A percentile compares a stretch with the other conserved stretches of the same genome.
Conservation (phyloP, 35 echinoderm and acorn worm species). For the Chiridota heheva region DNA sequence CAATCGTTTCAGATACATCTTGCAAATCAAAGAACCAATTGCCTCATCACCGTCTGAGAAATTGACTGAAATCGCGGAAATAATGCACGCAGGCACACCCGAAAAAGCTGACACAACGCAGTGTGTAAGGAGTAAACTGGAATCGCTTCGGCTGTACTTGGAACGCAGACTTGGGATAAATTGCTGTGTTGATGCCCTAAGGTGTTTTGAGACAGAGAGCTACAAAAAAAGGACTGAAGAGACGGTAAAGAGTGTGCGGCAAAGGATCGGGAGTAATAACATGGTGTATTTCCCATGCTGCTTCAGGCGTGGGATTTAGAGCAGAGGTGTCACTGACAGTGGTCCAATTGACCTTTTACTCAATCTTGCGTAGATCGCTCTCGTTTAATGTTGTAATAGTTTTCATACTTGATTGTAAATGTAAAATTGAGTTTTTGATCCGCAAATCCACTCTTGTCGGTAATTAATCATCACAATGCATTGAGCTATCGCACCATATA, state of each 20-base stretch:
- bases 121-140: constrained; percentile 20
- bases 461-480: too few relatives aligned
- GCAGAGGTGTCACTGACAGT: constrained; percentile 44
- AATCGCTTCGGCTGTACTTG: constrained; percentile 20
- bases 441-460: too few relatives aligned
- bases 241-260: not conserved
- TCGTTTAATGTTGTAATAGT: too few relatives aligned
- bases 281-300: constrained; percentile 49
- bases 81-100: constrained; percentile 46
- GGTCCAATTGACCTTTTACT: too few relatives aligned
- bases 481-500: too few relatives aligned
- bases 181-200: constrained; percentile 23
- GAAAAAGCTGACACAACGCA: not conserved
- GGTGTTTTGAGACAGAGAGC: constrained; percentile 31
- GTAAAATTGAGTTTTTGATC: too few relatives aligned
- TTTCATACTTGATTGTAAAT: too few relatives aligned
- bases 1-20: too few relatives aligned
- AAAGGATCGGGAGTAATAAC: constrained; percentile 25
- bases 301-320: constrained; percentile 48
- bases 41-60: not conserved
- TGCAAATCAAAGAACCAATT: too few relatives aligned
- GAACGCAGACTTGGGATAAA: constrained; percentile 14
- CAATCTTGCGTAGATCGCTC: too few relatives aligned
- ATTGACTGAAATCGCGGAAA: constrained; percentile 9
- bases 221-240: constrained; percentile 27